These are phyloP conservation scores for Cairina moschata DNA, from an alignment of 2,113 vertebrate species.

Conservation along the genomic window DNA sequence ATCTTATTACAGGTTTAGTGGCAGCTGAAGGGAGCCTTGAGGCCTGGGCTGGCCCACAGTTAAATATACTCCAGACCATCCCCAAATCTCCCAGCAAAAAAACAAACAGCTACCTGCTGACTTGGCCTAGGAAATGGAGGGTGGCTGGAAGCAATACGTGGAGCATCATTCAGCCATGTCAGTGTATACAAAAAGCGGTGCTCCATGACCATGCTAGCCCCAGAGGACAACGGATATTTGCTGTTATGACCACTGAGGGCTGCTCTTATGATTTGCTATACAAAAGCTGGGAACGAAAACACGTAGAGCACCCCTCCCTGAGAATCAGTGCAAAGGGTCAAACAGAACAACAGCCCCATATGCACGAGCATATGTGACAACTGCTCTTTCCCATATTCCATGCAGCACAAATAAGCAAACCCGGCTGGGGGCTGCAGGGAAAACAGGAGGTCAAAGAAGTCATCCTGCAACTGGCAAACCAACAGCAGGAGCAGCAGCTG, in stretches of 20 bases:
- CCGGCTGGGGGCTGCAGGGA: neutral
- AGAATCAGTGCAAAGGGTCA: slow-evolving; percentile 18
- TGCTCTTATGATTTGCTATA: neutral
- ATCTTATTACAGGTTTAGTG: neutral
- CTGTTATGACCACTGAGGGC: neutral
- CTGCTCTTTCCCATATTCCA: neutral
- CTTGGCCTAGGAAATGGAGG: neutral
- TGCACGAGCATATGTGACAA: neutral
- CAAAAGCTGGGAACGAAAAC: slow-evolving; percentile 11
- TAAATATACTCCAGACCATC: neutral
- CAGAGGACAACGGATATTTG: neutral
- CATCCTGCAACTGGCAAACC: neutral
- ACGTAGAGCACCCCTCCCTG: neutral
- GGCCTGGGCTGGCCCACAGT: neutral
- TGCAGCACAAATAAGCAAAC: slow-evolving; percentile 30
- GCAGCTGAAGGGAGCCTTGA: neutral
- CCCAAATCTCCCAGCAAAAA: neutral
- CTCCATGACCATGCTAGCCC: neutral
- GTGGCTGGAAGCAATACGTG: neutral
- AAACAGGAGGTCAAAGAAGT: neutral
- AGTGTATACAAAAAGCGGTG: neutral
- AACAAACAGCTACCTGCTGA: neutral
- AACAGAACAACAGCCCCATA: neutral
- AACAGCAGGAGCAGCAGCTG: slow-evolving; percentile 42
- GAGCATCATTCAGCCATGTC: accelerated